phyloP scores from a whole-genome alignment of 2,113 vertebrate genomes.

The Cercocebus atys region DNA sequence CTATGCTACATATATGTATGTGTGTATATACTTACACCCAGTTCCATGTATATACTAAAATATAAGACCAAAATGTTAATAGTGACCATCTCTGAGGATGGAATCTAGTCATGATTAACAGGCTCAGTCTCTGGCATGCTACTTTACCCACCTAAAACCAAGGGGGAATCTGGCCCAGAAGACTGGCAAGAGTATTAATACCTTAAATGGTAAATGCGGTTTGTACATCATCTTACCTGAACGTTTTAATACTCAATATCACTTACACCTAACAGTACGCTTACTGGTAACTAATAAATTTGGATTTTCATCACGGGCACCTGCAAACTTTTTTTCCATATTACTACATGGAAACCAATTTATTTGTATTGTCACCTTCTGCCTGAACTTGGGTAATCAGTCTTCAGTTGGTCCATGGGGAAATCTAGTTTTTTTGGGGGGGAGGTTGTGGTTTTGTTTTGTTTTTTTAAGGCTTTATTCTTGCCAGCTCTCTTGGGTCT shows the following conservation, averaged over 20 bases:
- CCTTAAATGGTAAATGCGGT: background rate
- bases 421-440: background rate
- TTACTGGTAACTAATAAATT: background rate
- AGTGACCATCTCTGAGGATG: background rate
- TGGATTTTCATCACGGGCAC: background rate
- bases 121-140: background rate
- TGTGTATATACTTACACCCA: background rate
- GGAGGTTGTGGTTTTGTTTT: background rate
- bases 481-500: slow-evolving; percentile 34
- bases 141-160: background rate
- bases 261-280: background rate
- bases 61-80: background rate
- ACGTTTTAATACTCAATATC: background rate
- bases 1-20: background rate
- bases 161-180: background rate
- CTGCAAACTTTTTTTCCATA: background rate
- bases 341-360: background rate
- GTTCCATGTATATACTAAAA: background rate
- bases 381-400: background rate
- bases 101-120: background rate
- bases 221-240: background rate
- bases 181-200: background rate
- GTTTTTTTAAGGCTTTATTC: background rate
- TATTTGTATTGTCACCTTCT: background rate
- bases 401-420: background rate